Percentiles rank a stretch among this genome's conserved stretches.
Evolutionary conservation across 2,888 invertebrate genomes (phyloP).

Genomic region (Tanytarsus gracilentus): DNA sequence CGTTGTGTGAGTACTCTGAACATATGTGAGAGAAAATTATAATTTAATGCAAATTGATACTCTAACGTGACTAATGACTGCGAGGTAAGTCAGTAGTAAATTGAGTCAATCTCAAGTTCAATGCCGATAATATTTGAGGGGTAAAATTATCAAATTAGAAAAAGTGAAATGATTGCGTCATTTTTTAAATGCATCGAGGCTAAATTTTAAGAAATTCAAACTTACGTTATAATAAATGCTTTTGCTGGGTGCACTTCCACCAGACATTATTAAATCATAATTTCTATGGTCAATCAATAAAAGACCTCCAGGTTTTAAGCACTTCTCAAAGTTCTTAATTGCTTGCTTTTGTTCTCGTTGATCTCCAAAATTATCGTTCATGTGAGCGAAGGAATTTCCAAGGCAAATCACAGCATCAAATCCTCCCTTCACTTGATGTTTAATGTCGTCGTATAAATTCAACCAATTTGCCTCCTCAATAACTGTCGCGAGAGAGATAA

Average conservation of each 20-base stretch:
- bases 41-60: no score
- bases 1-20: conserved; percentile 67
- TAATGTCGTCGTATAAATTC: conserved; percentile 64
- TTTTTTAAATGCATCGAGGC: no score
- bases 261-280: conserved; percentile 71
- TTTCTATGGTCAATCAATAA: conserved; percentile 82
- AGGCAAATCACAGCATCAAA: conserved; percentile 86
- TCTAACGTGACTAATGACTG: no score
- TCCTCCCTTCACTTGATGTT: conserved; percentile 49
- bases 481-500: conserved; percentile 55
- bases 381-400: conserved; percentile 86
- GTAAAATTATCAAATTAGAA: no score
- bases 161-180: no score
- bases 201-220: no score
- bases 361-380: conserved; percentile 69
- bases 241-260: conserved; percentile 68
- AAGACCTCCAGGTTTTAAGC: conserved; percentile 76
- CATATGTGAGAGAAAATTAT: conserved; percentile 31
- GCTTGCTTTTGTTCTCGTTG: conserved; percentile 72
- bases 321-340: conserved; percentile 67
- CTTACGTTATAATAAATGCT: conserved; percentile 85
- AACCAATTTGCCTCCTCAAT: conserved; percentile 91
- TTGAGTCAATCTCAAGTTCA: conserved; percentile 16
- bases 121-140: no score
- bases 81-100: no score